Conservation (phyloP, 2,888 invertebrate species). For the Halictus ligatus region DNA sequence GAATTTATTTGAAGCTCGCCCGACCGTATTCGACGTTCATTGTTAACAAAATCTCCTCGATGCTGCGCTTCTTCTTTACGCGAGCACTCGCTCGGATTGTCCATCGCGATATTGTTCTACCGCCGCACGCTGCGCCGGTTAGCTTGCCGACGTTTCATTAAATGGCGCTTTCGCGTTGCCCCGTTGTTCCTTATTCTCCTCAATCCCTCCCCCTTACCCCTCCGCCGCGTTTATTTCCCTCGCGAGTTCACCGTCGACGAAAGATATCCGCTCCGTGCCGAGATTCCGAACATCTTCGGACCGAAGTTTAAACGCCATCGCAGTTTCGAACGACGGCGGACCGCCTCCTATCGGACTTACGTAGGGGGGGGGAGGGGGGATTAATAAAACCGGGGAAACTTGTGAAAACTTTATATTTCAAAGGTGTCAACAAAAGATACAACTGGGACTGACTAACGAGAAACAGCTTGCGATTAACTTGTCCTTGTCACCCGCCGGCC, state of each 20-base stretch:
- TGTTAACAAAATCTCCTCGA: neutral
- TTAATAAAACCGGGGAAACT: slow-evolving; percentile 48
- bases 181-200: neutral
- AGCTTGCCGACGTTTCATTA: slow-evolving; percentile 32
- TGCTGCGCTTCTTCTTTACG: no score
- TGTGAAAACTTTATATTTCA: slow-evolving; percentile 65
- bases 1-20: slow-evolving; percentile 28
- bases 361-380: neutral
- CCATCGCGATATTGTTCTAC: neutral
- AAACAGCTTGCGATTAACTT: slow-evolving; percentile 40
- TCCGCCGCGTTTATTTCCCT: slow-evolving; percentile 40
- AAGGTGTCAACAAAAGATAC: slow-evolving; percentile 55
- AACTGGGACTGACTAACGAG: slow-evolving; percentile 48
- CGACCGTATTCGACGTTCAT: neutral
- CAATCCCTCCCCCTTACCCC: neutral
- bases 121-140: neutral
- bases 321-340: slow-evolving; percentile 16
- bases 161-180: slow-evolving; percentile 10
- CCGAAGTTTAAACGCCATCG: slow-evolving; percentile 59
- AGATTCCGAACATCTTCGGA: slow-evolving; percentile 27
- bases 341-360: slow-evolving; percentile 9
- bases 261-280: slow-evolving; percentile 7
- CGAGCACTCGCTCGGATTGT: neutral
- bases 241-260: slow-evolving; percentile 11
- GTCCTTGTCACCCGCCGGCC: neutral